These are phyloP conservation scores for Pachydiplax longipennis DNA, from an alignment of 2,888 invertebrate genomes.

Conservation along the genomic window DNA sequence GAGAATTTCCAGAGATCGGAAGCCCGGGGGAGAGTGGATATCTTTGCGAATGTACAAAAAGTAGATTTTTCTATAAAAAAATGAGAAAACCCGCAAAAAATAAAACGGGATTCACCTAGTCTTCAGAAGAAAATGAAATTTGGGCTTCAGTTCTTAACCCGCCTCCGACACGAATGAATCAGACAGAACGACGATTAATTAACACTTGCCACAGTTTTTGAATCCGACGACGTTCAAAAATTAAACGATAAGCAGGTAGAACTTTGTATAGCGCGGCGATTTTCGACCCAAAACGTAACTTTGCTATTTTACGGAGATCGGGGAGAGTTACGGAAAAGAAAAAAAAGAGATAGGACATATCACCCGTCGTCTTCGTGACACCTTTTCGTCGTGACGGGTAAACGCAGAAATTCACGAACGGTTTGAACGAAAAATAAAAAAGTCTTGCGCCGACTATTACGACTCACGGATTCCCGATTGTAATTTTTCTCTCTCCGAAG, in stretches of 20 bases:
- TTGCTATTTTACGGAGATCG: background rate
- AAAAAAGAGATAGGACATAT: slow-evolving; percentile 5
- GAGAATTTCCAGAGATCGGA: background rate
- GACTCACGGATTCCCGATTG: background rate
- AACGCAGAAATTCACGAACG: background rate
- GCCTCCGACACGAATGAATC: background rate
- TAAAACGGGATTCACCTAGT: slow-evolving; percentile 8
- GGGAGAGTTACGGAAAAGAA: background rate
- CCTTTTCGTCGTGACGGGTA: background rate
- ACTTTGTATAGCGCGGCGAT: background rate
- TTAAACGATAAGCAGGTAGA: background rate
- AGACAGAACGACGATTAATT: background rate
- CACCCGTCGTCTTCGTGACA: slow-evolving; percentile 7
- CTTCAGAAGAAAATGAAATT: background rate
- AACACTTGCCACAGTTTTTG: background rate
- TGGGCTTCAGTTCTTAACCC: background rate
- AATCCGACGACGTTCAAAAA: background rate
- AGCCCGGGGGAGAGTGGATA: background rate
- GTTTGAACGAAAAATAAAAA: background rate
- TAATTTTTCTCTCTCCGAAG: background rate
- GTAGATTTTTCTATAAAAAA: slow-evolving; percentile 1
- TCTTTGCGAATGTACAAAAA: slow-evolving; percentile 33
- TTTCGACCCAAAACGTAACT: background rate
- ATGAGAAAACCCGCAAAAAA: background rate
- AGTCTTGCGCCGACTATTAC: background rate